Evolutionary conservation across 2,888 invertebrate genomes (phyloP), one percentile per base, ranked within the genome.

Genomic region (Catotricha subobsoleta): DNA sequence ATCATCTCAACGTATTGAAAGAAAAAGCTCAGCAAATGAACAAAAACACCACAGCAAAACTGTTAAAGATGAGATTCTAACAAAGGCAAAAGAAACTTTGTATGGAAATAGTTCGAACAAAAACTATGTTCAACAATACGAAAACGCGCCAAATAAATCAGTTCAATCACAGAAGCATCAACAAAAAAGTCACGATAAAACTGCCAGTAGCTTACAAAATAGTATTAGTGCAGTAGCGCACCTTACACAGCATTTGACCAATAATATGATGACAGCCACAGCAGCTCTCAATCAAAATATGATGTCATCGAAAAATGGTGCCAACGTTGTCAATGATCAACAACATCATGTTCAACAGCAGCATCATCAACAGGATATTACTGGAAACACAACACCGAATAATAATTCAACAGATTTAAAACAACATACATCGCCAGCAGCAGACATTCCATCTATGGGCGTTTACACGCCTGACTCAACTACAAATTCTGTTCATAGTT

Each of bases 391-490:
- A 4, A 63, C 65, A 1, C 63, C 65, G 0, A 61, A 62, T 43
- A 47, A 59, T 13, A 61, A 64, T 29, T 47, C 47, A 10, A 48
- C 50, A 15, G 54, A 55, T 19, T 51, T 15, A 44, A 53, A 42
- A 52, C 57, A 68, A 47, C 62, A 67, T 36, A 67, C 68, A 1
- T 35, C 35, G 19, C 35, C 41, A 41, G n/a, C 41, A 2, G 64
- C 67, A 39, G 79, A 78, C 38, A 60, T 80, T 45, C 76, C 79
- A n/a, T 80, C 81, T 1, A 76, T 84, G 76, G 83, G 82, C 0
- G 82, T 86, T 0, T 88, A 87, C 54, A 86, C 82, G 0, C 80
- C 86, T 0, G 86, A 86, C 52, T 79, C 86, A 0, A 79, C 82
- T 0, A 78, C 80, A 28, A 86, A 83, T 55, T 80, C 81, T 0